phyloP scores from a whole-genome alignment of 2,888 invertebrate genomes.

The Anodontia alba region DNA sequence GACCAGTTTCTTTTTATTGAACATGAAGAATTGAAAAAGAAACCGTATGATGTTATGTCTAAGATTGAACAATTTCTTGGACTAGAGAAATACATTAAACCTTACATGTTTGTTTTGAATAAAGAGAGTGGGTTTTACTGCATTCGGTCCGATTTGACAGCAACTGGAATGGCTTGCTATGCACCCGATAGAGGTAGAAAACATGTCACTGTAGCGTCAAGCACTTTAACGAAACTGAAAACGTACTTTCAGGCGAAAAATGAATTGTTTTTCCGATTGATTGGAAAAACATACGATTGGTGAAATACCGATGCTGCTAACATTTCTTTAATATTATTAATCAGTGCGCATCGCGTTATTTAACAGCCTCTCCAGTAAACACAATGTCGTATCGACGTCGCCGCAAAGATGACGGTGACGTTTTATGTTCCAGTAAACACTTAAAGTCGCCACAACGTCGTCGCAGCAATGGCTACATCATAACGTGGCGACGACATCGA shows the following conservation, averaged over 20 bases:
- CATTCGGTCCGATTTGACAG: conserved; percentile 86
- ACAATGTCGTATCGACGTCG: no score
- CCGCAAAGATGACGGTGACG: no score
- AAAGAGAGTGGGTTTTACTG: no score
- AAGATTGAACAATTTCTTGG: conserved; percentile 78
- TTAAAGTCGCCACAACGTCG: no score
- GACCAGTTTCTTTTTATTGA: conserved; percentile 97
- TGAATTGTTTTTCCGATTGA: conserved; percentile 89
- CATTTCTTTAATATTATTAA: no score
- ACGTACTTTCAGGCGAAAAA: conserved; percentile 80
- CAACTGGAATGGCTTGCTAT: conserved; percentile 90
- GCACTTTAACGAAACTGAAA: conserved; percentile 84
- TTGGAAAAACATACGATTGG: conserved; percentile 97
- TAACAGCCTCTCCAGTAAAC: no score
- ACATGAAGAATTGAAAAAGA: conserved; percentile 75
- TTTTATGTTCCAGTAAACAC: no score
- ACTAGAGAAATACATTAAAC: conserved; percentile 70
- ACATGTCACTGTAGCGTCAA: conserved; percentile 94
- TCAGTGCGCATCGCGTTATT: no score
- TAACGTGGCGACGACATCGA: no score
- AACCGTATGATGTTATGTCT: conserved; percentile 73
- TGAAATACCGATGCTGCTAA: no score
- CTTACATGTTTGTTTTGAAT: no score
- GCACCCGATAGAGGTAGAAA: conserved; percentile 94
- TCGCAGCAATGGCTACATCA: no score